Conservation (phyloP, 2,888 invertebrate species). For the Eupithecia dodoneata region DNA sequence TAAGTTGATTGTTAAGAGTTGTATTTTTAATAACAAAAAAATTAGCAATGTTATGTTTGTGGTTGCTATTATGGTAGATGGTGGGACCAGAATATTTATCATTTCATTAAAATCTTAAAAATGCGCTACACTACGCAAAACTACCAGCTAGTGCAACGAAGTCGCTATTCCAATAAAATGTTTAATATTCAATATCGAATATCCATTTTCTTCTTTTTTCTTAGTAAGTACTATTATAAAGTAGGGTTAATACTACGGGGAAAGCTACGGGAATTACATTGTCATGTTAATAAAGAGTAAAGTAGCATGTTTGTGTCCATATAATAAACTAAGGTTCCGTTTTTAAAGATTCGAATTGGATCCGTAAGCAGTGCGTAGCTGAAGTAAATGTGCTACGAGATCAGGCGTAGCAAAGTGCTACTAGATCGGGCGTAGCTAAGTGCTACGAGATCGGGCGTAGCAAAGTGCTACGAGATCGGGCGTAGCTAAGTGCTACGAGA, state of each 20-base stretch:
- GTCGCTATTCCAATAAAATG: no score
- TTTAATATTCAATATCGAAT: no score
- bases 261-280: background rate
- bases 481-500: background rate
- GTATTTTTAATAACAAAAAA: background rate
- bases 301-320: background rate
- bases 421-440: conserved; percentile 19
- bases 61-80: no score
- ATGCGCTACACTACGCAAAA: no score
- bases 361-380: background rate
- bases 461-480: background rate
- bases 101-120: no score
- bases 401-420: conserved; percentile 26
- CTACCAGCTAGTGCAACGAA: no score
- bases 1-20: background rate
- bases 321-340: no score
- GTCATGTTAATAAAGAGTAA: background rate
- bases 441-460: conserved; percentile 18
- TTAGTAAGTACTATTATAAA: background rate
- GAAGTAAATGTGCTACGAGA: background rate
- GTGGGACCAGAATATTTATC: no score
- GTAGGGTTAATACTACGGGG: background rate
- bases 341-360: background rate
- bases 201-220: no score
- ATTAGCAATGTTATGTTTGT: no score